These are phyloP conservation scores for Atopsyche davidsoni DNA, from an alignment of 1,140 invertebrate genomes.

Conservation along the genomic window DNA sequence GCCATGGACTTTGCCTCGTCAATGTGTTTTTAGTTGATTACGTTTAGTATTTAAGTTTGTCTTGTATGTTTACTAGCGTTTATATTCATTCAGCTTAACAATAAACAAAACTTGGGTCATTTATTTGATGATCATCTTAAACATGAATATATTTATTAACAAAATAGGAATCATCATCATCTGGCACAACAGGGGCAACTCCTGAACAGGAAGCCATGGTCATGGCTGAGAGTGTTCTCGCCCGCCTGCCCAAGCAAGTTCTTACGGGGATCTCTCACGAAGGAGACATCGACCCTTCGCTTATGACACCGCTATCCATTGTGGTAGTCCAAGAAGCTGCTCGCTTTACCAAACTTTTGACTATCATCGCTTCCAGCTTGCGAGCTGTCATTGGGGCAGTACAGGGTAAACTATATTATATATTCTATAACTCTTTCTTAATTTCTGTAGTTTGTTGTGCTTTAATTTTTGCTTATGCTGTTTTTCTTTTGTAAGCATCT, in stretches of 20 bases:
- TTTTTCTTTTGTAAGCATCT: too few species aligned
- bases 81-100: too few species aligned
- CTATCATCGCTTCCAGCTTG: constrained; percentile 67
- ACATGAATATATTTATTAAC: not conserved
- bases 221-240: constrained; percentile 64
- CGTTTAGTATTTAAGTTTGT: too few species aligned
- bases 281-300: constrained; percentile 74
- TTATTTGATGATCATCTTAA: not conserved
- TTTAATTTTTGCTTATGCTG: too few species aligned
- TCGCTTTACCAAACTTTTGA: constrained; percentile 77
- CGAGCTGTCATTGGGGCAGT: constrained; percentile 81
- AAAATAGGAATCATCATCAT: constrained; percentile 4
- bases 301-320: constrained; percentile 76
- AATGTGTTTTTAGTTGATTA: too few species aligned
- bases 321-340: constrained; percentile 92
- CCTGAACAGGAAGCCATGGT: constrained; percentile 65
- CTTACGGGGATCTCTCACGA: constrained; percentile 60
- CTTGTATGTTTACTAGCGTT: too few species aligned
- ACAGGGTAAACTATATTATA: constrained; percentile 62
- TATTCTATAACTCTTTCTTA: not conserved
- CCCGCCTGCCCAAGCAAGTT: constrained; percentile 65
- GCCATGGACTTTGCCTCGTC: too few species aligned
- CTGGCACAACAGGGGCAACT: constrained; percentile 45
- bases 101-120: not conserved
- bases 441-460: too few species aligned